Evolutionary conservation across 2,888 invertebrate species (phyloP).

Genomic region (Notodromas monacha): DNA sequence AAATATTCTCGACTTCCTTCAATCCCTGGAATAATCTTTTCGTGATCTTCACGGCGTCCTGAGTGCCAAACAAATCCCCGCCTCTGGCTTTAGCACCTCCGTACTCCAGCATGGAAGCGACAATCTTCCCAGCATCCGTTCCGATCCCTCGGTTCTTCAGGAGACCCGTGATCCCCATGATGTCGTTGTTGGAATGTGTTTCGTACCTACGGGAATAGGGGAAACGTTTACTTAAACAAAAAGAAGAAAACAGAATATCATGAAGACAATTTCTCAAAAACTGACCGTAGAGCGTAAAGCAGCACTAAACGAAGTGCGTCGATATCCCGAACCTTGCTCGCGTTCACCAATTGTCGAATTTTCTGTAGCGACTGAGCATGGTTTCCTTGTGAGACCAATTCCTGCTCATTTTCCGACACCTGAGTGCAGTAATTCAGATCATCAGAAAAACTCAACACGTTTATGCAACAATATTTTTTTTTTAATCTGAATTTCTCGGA

Average conservation of each 20-base stretch:
- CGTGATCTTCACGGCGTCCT: constrained; percentile 57
- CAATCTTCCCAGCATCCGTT: constrained; percentile 23
- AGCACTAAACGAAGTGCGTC: constrained; percentile 65
- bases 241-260: too few species aligned
- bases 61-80: constrained; percentile 43
- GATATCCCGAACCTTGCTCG: constrained; percentile 31
- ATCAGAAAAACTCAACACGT: too few species aligned
- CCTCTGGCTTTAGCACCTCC: constrained; percentile 48
- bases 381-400: constrained; percentile 38
- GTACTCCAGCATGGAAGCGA: constrained; percentile 38
- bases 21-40: constrained; percentile 50
- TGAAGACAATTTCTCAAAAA: too few species aligned
- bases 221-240: too few species aligned
- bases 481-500: too few species aligned
- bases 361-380: constrained; percentile 25
- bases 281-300: constrained; percentile 63
- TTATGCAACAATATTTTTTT: too few species aligned
- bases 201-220: too few species aligned
- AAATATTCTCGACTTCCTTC: constrained; percentile 92
- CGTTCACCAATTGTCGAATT: constrained; percentile 39
- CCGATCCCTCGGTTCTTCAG: constrained; percentile 34
- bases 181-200: constrained; percentile 49
- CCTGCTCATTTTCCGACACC: constrained; percentile 73
- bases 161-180: constrained; percentile 35
- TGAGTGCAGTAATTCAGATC: too few species aligned